Conservation (phyloP, 64 coral and sea anemone species). For the Stylophora pistillata region DNA sequence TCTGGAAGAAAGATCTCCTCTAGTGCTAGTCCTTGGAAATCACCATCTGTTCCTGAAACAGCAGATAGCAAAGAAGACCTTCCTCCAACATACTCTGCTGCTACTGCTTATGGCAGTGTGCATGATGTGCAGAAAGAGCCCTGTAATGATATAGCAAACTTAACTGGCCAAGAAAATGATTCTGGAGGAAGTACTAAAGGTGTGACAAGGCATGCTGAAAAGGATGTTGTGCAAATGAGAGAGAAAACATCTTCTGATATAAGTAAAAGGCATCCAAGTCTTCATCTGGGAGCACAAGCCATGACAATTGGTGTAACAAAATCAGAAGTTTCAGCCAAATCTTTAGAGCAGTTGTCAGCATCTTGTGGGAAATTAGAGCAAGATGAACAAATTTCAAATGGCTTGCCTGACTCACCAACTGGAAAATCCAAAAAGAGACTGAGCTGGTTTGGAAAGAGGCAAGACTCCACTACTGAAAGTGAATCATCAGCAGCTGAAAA, state of each 20-base stretch:
- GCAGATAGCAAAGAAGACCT: constrained; percentile 40
- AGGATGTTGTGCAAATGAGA: background rate
- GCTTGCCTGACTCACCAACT: constrained; percentile 15
- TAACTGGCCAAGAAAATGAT: background rate
- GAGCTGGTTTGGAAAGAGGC: constrained; percentile 61
- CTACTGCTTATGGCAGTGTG: background rate
- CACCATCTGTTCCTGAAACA: background rate
- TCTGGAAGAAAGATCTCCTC: constrained; percentile 83
- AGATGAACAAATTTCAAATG: background rate
- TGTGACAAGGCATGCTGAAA: background rate
- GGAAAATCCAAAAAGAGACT: constrained; percentile 48
- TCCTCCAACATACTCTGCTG: constrained; percentile 62
- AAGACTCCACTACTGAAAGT: constrained; percentile 41
- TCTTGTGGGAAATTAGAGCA: background rate
- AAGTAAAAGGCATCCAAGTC: constrained; percentile 25
- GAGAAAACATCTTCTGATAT: background rate
- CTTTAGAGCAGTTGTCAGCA: background rate
- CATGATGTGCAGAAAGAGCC: background rate
- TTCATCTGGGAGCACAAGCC: constrained; percentile 2
- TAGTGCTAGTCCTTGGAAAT: constrained; percentile 45
- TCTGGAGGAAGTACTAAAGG: background rate
- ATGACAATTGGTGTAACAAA: background rate
- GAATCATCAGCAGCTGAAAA: constrained; percentile 38
- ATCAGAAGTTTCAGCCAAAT: background rate
- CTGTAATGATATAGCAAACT: background rate